Percentiles rank a stretch among this genome's conserved stretches.
Evolutionary conservation across 1,140 invertebrate species (phyloP).

Genomic region (Drosophila truncata): DNA sequence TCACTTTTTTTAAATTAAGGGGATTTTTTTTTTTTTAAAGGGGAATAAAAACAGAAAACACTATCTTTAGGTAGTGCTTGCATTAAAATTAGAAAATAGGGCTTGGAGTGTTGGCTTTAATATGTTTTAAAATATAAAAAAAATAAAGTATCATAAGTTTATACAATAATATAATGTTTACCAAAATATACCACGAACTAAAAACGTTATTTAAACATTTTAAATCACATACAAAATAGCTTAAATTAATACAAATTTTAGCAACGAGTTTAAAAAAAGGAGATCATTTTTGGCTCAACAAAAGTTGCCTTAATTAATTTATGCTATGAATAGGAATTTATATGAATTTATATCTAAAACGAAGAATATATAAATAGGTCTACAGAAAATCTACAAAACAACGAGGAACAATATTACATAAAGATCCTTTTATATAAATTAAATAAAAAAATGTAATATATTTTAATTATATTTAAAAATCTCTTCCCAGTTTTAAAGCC

Average conservation of each 20-base stretch:
- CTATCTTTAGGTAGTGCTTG: neutral
- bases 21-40: neutral
- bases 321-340: neutral
- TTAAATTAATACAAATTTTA: neutral
- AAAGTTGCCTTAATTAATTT: neutral
- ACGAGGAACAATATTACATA: neutral
- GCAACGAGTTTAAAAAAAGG: neutral
- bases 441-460: neutral
- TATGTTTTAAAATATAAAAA: neutral
- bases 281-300: neutral
- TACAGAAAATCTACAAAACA: neutral
- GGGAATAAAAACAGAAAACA: neutral
- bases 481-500: slow-evolving; percentile 21
- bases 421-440: too few relatives aligned
- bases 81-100: neutral
- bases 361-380: too few relatives aligned
- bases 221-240: too few relatives aligned
- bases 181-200: neutral
- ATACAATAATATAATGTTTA: too few relatives aligned
- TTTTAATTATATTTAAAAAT: neutral
- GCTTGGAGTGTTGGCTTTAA: neutral
- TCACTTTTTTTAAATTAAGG: neutral
- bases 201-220: neutral
- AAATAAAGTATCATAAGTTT: neutral
- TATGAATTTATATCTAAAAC: too few relatives aligned